phyloP scores from a whole-genome alignment of 2,888 invertebrate genomes.

The Galerucella pusilla region DNA sequence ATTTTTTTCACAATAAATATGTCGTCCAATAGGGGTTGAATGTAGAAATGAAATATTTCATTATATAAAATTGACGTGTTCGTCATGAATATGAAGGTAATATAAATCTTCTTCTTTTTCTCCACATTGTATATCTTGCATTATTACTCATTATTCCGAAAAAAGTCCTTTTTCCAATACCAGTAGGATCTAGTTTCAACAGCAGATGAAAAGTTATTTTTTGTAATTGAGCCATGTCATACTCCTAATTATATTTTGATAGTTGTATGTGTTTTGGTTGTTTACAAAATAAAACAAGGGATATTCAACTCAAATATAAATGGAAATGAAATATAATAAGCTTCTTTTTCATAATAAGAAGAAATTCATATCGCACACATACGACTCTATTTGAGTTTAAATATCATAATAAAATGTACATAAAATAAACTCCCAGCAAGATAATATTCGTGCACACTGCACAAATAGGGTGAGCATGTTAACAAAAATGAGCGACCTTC shows the following conservation, averaged over 20 bases:
- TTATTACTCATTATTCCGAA: no score
- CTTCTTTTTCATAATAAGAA: not conserved
- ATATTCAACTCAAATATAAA: not conserved
- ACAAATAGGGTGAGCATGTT: constrained; percentile 1
- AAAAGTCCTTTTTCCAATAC: no score
- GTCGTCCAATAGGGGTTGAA: no score
- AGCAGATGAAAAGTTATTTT: no score
- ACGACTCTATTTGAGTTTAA: constrained; percentile 2
- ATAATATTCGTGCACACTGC: constrained; percentile 5
- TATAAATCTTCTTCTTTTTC: no score
- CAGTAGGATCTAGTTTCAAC: no score
- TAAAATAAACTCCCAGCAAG: constrained; percentile 6
- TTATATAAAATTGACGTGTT: no score
- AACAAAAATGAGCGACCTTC: constrained; percentile 8
- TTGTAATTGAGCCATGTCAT: no score
- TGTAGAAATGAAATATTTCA: no score
- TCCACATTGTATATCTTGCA: no score
- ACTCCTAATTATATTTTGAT: not conserved
- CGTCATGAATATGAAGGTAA: no score
- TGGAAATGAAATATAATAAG: not conserved
- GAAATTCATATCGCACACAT: constrained; percentile 12
- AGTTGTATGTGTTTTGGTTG: not conserved
- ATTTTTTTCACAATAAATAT: no score
- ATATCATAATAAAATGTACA: constrained; percentile 7
- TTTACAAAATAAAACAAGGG: not conserved